Base-by-base conservation (phyloP, 2,797 vertebrate species). In the Chloroceryle amazona region DNA sequence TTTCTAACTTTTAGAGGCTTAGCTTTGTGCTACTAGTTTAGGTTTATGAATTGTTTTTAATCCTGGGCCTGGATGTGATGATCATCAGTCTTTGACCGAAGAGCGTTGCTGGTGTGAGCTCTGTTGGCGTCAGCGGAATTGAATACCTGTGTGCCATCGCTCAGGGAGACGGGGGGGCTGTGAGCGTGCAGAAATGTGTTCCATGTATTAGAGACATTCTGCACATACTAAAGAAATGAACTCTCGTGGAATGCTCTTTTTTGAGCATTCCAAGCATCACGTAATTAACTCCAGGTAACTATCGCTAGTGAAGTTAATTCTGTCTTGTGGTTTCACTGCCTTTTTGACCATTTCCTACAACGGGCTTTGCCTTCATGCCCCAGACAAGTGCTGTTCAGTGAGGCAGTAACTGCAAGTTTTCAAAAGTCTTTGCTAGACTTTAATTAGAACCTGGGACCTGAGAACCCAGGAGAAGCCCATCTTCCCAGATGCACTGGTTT, bases 241-340 rank as follows among this genome's bases (percentile, higher is more conserved):
- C 16, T 28, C 7, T 35, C 10, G 20, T 26, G 8, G 74, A 33
- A 41, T 61, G 0, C 35, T 62, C 70, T 83, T 44, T 66, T 73
- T 83, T 46, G 54, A 74, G 13, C 11, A 7, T 75, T 81, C 44
- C 0, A 4, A 58, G 33, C 7, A 23, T 8, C 0, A 1, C 9
- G 22, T 66, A 35, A 65, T 41, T 66, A 35, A 65, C 37, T 73
- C 41, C n/a, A 39, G 39, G 11, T 51, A 63, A 47, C 29, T 79
- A 41, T 25, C 2, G 17, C 33, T 55, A 83, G 7, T 46, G 8
- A 41, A 42, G 6, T 41, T 51, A 37, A 71, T 10, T 11, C 18
- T 29, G 11, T 22, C 46, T 35, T 47, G 44, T 21, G 28, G 9
- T 44, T 35, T 37, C 25, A 10, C 11, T 67, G 33, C 33, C 11